A percentile compares a stretch with the other conserved stretches of the same genome.
phyloP scores from a whole-genome alignment of 2,888 invertebrate genomes.

The Drosophila subquinaria region DNA sequence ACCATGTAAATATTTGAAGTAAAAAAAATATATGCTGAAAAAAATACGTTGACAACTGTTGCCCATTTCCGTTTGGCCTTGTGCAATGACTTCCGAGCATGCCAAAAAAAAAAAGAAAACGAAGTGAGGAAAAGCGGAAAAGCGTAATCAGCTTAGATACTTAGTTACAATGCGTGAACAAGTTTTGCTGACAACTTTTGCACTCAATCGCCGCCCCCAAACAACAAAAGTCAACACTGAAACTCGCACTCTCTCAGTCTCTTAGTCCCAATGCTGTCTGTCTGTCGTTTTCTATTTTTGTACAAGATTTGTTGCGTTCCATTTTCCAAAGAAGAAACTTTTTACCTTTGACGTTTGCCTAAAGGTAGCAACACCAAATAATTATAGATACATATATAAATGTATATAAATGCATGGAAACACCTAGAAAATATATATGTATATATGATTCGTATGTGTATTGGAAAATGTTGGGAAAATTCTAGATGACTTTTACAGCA shows the following conservation, averaged over 20 bases:
- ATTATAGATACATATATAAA: slow-evolving; percentile 50
- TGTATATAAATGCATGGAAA: neutral
- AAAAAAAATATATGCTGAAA: slow-evolving; percentile 5
- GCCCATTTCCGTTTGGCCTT: slow-evolving; percentile 67
- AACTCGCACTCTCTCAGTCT: neutral
- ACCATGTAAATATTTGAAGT: slow-evolving; percentile 72
- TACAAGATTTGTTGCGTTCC: slow-evolving; percentile 75
- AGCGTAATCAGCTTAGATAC: slow-evolving; percentile 69
- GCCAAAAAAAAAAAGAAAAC: slow-evolving; percentile 22
- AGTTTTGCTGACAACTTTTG: slow-evolving; percentile 62
- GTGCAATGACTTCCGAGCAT: slow-evolving; percentile 54
- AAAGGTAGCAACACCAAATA: slow-evolving; percentile 67
- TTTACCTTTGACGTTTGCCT: slow-evolving; percentile 73
- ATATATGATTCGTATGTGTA: slow-evolving; percentile 12
- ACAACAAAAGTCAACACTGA: slow-evolving; percentile 53
- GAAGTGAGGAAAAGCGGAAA: slow-evolving; percentile 14
- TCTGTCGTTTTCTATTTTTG: slow-evolving; percentile 64
- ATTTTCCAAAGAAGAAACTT: slow-evolving; percentile 67
- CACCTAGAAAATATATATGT: slow-evolving; percentile 9
- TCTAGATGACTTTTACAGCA: slow-evolving; percentile 43
- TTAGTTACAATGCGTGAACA: slow-evolving; percentile 66
- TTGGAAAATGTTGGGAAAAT: slow-evolving; percentile 17
- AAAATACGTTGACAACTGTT: slow-evolving; percentile 63
- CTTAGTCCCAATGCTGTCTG: slow-evolving; percentile 27
- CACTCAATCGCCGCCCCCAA: slow-evolving; percentile 34